A percentile compares a stretch with the other conserved stretches of the same genome.
These are phyloP conservation scores for Panagrolaimus sp. DNA, from an alignment of 1,140 invertebrate genomes.

Conservation along the genomic window DNA sequence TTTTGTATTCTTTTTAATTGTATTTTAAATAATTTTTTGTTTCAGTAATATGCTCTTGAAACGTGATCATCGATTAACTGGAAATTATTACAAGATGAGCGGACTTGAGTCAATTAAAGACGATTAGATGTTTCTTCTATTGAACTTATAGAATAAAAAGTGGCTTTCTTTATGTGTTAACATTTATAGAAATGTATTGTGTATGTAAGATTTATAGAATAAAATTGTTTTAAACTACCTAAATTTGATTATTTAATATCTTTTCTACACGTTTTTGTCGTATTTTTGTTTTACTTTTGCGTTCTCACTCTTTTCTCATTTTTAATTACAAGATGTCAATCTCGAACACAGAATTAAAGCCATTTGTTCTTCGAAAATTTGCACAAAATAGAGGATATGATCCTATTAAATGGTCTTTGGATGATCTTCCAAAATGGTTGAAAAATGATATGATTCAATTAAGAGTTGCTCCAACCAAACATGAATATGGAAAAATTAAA, in stretches of 20 bases:
- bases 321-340: background rate
- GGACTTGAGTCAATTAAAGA: constrained; percentile 34
- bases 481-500: constrained; percentile 15
- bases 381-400: constrained; percentile 16
- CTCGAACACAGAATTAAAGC: background rate
- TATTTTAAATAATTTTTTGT: background rate
- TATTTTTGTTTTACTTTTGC: background rate
- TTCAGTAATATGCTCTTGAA: constrained; percentile 25
- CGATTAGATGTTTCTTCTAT: background rate
- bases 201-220: background rate
- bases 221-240: constrained; percentile 51
- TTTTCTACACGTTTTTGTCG: background rate
- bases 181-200: too few relatives aligned
- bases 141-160: too few relatives aligned
- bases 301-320: background rate
- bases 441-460: background rate
- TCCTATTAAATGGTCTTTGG: constrained; percentile 20
- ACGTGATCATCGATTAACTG: constrained; percentile 32
- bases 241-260: background rate
- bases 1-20: constrained; percentile 7
- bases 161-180: too few relatives aligned
- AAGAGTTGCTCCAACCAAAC: constrained; percentile 14
- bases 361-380: constrained; percentile 24
- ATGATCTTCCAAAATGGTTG: constrained; percentile 15
- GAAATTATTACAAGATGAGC: constrained; percentile 27